These are phyloP conservation scores for Himalopsyche tibetana DNA, from an alignment of 2,888 invertebrate genomes.

Conservation along the genomic window DNA sequence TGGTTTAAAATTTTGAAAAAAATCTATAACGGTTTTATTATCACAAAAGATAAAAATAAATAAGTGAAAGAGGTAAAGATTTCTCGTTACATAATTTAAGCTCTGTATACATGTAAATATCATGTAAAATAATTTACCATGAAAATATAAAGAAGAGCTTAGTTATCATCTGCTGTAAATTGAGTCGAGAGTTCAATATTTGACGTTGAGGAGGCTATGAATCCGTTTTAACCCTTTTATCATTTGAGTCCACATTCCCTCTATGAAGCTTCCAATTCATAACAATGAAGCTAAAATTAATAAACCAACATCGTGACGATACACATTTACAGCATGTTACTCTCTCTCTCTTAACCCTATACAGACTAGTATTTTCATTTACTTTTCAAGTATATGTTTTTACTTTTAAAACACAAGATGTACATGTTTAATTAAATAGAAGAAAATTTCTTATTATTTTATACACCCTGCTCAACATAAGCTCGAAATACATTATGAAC, in stretches of 20 bases:
- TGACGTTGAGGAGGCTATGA: not conserved
- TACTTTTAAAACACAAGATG: no score
- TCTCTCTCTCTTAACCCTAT: not conserved
- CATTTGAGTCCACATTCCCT: not conserved
- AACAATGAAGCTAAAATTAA: conserved; percentile 10
- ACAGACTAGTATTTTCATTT: not conserved
- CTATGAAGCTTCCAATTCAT: not conserved
- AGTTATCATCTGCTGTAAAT: not conserved
- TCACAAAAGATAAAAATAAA: no score
- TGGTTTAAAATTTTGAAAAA: no score
- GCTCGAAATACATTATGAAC: no score
- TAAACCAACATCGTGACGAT: not conserved
- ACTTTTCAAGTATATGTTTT: not conserved
- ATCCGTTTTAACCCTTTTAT: conserved; percentile 36
- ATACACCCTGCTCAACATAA: no score
- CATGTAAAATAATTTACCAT: no score
- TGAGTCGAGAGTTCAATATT: not conserved
- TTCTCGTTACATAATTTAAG: no score
- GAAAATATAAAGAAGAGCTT: not conserved
- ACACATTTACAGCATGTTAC: conserved; percentile 19
- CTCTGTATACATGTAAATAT: no score
- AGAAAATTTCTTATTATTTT: no score
- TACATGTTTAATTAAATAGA: no score
- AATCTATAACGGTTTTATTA: no score
- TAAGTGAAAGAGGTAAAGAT: no score